A percentile compares a stretch with the other conserved stretches of the same genome.
Evolutionary conservation across 2,797 vertebrate species (phyloP).

Genomic region (Rhinogobio ventralis): DNA sequence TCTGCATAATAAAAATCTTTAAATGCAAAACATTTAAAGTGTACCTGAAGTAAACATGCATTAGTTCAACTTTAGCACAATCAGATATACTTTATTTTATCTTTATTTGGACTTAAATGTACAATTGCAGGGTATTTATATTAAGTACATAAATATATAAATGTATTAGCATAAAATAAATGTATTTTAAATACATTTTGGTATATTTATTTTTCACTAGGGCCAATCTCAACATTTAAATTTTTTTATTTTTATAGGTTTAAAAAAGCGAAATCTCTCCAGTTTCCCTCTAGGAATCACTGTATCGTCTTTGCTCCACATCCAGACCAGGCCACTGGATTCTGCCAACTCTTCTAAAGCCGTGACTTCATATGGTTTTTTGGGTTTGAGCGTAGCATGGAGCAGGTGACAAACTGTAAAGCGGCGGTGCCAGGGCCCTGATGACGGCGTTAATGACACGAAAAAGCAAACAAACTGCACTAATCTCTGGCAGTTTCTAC

Average conservation of each 20-base stretch:
- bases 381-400: conserved; percentile 6
- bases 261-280: neutral
- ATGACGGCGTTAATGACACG: conserved; percentile 47
- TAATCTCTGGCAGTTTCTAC: conserved; percentile 52
- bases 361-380: conserved; percentile 31
- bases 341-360: conserved; percentile 13
- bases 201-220: too few species aligned
- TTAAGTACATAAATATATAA: too few species aligned
- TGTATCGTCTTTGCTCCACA: neutral
- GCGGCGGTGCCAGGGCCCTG: neutral
- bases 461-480: conserved; percentile 51
- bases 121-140: too few species aligned
- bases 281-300: neutral
- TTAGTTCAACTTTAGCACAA: too few species aligned
- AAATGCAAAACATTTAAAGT: too few species aligned
- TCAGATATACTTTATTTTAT: too few species aligned
- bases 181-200: too few species aligned
- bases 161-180: too few species aligned
- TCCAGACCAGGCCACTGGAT: conserved; percentile 12
- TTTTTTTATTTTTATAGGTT: neutral
- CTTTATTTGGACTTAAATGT: too few species aligned
- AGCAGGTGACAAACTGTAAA: conserved; percentile 52
- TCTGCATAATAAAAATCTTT: too few species aligned
- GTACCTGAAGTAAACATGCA: too few species aligned
- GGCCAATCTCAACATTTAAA: neutral